Evolutionary conservation across 2,888 invertebrate species (phyloP), one percentile per base, ranked within the genome.

Genomic region (Hermaeophaga mercurialis): DNA sequence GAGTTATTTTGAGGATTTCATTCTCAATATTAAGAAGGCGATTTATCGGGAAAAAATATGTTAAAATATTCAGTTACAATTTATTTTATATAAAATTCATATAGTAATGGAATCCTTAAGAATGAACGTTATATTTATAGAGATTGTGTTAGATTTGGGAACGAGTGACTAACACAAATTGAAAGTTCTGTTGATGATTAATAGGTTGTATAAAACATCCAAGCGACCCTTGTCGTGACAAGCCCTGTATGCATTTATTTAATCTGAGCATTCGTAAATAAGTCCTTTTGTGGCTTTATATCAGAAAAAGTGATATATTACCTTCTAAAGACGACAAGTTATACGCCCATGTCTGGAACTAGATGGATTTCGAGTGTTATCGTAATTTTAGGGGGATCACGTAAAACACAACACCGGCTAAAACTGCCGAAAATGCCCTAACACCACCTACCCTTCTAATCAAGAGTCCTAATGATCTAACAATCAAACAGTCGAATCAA

Each of bases 301-400:
- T 26, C 26, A 26, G 26, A 33, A 33, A 33, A 33, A 33, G 14
- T 12, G 33, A 33, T 33, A 33, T 33, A 33, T 33, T 33, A 33
- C 33, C 11, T 12, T 14, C 12, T 5, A 12, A 33, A 33, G 33
- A 14, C 33, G 33, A 14, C 14, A 33, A 33, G 12, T 33, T 33
- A 14, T 33, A 33, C 33, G 11, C 33, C 33, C 33, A 18, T 22
- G 22, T 41, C 38, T 41, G 31, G 31, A 54, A 48, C 55, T 55
- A 52, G 53, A 53, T 59, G 59, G 53, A 53, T 59, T 56, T 56
- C 55, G 36, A 53, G 59, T 52, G 54, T 55, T 55, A 55, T 55
- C 52, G 52, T 55, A 58, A 55, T 59, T 55, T 50, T 55, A 41
- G 43, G 54, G 47, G 47, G 43, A 58, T 58, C 58, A 58, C 54